Evolutionary conservation across 2,888 invertebrate species (phyloP).

Genomic region (Schizotus pectinicornis): DNA sequence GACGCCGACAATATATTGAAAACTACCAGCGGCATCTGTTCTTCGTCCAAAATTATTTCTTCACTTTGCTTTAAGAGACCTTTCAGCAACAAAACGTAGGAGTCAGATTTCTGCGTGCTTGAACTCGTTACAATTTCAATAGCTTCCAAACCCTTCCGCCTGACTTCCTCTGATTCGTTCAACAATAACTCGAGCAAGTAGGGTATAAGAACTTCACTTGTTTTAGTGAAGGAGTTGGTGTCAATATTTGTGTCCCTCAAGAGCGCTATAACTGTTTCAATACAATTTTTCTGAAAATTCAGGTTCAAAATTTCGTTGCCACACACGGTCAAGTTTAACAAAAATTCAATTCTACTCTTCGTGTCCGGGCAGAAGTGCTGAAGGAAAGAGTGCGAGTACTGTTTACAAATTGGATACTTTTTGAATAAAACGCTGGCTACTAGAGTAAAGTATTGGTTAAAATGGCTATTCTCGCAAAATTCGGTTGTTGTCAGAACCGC

Average conservation of each 20-base stretch:
- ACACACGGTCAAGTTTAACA: conserved; percentile 36
- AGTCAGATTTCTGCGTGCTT: conserved; percentile 9
- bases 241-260: conserved; percentile 18
- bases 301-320: conserved; percentile 17
- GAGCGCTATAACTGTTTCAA: conserved; percentile 21
- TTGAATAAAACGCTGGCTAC: conserved; percentile 42
- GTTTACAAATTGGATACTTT: conserved; percentile 59
- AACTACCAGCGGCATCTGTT: conserved; percentile 69
- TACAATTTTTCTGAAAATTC: conserved; percentile 23
- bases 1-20: conserved; percentile 64
- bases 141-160: conserved; percentile 19
- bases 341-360: conserved; percentile 34
- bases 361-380: conserved; percentile 26
- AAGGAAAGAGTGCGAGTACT: conserved; percentile 6
- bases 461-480: conserved; percentile 54
- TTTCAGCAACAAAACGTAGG: conserved; percentile 27
- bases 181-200: conserved; percentile 26
- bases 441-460: conserved; percentile 57
- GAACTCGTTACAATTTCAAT: conserved; percentile 15
- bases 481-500: conserved; percentile 60
- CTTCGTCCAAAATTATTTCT: conserved; percentile 70
- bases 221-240: not conserved
- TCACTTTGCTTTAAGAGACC: conserved; percentile 39
- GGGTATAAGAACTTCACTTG: conserved; percentile 15
- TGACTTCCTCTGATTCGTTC: conserved; percentile 16